Base-by-base conservation (phyloP, 2,888 invertebrate species). In the Acanthosepion pharaonis region DNA sequence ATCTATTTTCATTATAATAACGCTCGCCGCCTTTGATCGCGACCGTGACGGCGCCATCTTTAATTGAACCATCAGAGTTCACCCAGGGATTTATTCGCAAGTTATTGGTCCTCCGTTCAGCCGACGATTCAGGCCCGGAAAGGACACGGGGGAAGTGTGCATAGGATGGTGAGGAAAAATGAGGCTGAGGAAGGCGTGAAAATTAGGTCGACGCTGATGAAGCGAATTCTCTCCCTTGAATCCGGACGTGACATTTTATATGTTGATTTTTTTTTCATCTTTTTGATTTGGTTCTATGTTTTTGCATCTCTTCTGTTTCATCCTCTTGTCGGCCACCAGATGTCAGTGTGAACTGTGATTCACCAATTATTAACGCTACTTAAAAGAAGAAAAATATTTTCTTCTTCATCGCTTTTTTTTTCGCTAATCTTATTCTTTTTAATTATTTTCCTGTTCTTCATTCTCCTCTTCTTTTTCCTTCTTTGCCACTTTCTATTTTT, bases 21-120 rank as follows among this genome's bases (percentile, higher is more conserved):
- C 49, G 51, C 93, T n/a, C n/a, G n/a, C 53, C 53, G 51, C 49
- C 28, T 93, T 93, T 93, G 93, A 93, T 93, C 93, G 28, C 93
- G 53, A 93, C 25, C 93, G 53, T 93, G 53, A 93, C 93, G 93
- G 42, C 93, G 93, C 93, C 93, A 93, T 93, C 53, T 93, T 93
- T 93, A 93, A 93, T 93, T 93, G 93, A 93, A 93, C 93, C 93
- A 93, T 93, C 93, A 93, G 49, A 93, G 93, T 93, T 93, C 93
- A 93, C 51, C 49, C 51, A 93, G 93, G 49, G 93, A 92, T 53
- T 93, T 93, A 93, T 93, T 93, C 93, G 49, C 49, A 20, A 93
- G 93, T 93, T 93, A 93, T 93, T 93, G 51, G 53, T 49, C 93
- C 53, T 93, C 33, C 93, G 53, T n/a, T 93, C 93, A 59, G 23